These are phyloP conservation scores for Oscheius sp. DNA, from an alignment of 1,140 invertebrate genomes.

Conservation along the genomic window DNA sequence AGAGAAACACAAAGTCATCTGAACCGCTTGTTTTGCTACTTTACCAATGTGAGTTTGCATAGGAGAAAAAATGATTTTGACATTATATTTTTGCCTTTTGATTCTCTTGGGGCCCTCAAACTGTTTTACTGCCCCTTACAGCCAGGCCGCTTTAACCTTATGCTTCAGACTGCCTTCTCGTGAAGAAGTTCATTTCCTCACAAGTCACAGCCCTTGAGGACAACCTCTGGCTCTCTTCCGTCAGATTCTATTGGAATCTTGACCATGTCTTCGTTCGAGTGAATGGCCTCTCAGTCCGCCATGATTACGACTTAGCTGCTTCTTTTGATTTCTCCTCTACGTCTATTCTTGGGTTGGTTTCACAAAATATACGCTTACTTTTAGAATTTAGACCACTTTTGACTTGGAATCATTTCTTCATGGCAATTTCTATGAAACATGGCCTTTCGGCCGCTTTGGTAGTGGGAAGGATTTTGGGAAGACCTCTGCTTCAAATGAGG, in stretches of 20 bases:
- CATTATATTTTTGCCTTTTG: too few species aligned
- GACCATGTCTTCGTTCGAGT: constrained; percentile 20
- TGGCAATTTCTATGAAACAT: neutral
- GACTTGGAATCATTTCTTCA: neutral
- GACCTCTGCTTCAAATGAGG: neutral
- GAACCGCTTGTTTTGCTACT: neutral
- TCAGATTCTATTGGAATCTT: constrained; percentile 17
- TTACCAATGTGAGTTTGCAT: neutral
- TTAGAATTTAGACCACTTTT: neutral
- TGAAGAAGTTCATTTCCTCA: too few species aligned
- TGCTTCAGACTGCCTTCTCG: too few species aligned
- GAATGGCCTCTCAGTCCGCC: neutral
- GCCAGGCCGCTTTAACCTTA: too few species aligned
- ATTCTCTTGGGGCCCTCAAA: too few species aligned
- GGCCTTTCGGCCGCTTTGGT: neutral
- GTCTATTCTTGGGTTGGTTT: neutral
- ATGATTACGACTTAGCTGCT: constrained; percentile 12
- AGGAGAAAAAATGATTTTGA: too few species aligned
- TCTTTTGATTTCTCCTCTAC: neutral
- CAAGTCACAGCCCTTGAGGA: too few species aligned
- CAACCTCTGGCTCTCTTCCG: neutral
- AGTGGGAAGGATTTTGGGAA: neutral
- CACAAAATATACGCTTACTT: neutral
- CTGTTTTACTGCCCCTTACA: too few species aligned
- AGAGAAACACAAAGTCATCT: too few species aligned